Conservation (phyloP, 2,888 invertebrate genomes). For the Zaprionus bogoriensis region DNA sequence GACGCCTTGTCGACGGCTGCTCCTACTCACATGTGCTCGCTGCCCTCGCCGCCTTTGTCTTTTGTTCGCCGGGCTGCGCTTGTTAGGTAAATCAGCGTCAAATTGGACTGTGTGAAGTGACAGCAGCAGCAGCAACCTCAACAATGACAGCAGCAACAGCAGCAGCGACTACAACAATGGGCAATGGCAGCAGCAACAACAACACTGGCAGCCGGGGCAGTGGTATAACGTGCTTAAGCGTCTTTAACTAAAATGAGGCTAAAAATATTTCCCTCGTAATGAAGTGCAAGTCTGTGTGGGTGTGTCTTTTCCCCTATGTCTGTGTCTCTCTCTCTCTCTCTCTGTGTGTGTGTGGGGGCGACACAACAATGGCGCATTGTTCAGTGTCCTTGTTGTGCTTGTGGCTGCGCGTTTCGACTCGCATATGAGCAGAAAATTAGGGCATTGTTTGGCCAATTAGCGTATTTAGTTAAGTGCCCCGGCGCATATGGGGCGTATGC, state of each 20-base stretch:
- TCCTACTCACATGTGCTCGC: conserved; percentile 4
- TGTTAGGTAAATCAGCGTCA: conserved; percentile 77
- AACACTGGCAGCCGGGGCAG: conserved; percentile 23
- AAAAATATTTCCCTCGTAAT: conserved; percentile 73
- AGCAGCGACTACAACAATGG: conserved; percentile 24
- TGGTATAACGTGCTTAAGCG: conserved; percentile 75
- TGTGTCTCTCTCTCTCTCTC: background rate
- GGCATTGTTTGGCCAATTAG: conserved; percentile 72
- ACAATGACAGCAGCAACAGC: conserved; percentile 15
- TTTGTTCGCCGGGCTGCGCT: conserved; percentile 63
- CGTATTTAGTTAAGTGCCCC: conserved; percentile 50
- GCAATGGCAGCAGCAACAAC: conserved; percentile 33
- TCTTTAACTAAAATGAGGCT: conserved; percentile 74
- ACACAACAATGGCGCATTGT: conserved; percentile 60
- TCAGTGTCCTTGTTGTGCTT: conserved; percentile 43
- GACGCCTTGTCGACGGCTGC: conserved; percentile 25
- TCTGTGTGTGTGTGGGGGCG: conserved; percentile 9
- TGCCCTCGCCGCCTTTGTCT: conserved; percentile 35
- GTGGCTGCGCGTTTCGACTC: conserved; percentile 29
- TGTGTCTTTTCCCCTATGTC: conserved; percentile 13
- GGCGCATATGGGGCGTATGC: conserved; percentile 42
- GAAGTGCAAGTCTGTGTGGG: conserved; percentile 52
- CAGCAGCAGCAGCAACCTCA: conserved; percentile 29
- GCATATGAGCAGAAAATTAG: conserved; percentile 59
- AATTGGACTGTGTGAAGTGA: conserved; percentile 56